A percentile compares a stretch with the other conserved stretches of the same genome.
Evolutionary conservation across 1,140 invertebrate genomes (phyloP).

Genomic region (Lordiphosa mommai): DNA sequence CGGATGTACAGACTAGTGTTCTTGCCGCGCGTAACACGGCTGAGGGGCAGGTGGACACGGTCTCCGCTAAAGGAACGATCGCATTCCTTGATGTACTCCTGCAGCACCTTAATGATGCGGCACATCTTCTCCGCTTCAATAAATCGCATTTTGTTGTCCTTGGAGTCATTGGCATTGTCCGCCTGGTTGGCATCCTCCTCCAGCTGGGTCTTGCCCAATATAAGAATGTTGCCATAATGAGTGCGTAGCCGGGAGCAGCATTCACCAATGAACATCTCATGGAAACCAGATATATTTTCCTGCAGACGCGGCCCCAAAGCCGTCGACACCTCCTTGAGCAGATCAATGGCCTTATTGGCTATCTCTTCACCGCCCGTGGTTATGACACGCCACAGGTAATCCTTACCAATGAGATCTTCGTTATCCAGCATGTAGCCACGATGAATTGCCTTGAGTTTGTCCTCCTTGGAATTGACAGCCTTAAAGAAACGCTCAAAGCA

Average conservation of each 20-base stretch:
- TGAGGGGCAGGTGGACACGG: slow-evolving; percentile 86
- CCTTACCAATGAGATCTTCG: slow-evolving; percentile 95
- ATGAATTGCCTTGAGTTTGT: slow-evolving; percentile 93
- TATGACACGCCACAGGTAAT: slow-evolving; percentile 97
- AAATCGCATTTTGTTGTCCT: slow-evolving; percentile 72
- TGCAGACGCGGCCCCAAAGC: slow-evolving; percentile 93
- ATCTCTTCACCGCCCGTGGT: slow-evolving; percentile 94
- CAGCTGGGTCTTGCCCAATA: slow-evolving; percentile 68
- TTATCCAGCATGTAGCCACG: slow-evolving; percentile 90
- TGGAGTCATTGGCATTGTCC: slow-evolving; percentile 57
- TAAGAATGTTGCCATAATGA: slow-evolving; percentile 86
- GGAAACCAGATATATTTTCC: slow-evolving; percentile 85
- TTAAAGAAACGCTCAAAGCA: slow-evolving; percentile 95
- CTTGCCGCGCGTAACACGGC: slow-evolving; percentile 90
- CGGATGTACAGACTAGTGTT: slow-evolving; percentile 92
- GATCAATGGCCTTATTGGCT: slow-evolving; percentile 92
- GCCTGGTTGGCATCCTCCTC: slow-evolving; percentile 71
- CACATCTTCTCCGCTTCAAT: slow-evolving; percentile 94
- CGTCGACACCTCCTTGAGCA: slow-evolving; percentile 96
- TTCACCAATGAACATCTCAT: slow-evolving; percentile 94
- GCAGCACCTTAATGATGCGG: slow-evolving; percentile 94
- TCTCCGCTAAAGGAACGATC: slow-evolving; percentile 95
- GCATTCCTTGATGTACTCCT: slow-evolving; percentile 97
- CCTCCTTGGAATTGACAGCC: slow-evolving; percentile 97
- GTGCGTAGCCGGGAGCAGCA: slow-evolving; percentile 93